phyloP scores from a whole-genome alignment of 2,888 invertebrate species.

The Conus canariensis region DNA sequence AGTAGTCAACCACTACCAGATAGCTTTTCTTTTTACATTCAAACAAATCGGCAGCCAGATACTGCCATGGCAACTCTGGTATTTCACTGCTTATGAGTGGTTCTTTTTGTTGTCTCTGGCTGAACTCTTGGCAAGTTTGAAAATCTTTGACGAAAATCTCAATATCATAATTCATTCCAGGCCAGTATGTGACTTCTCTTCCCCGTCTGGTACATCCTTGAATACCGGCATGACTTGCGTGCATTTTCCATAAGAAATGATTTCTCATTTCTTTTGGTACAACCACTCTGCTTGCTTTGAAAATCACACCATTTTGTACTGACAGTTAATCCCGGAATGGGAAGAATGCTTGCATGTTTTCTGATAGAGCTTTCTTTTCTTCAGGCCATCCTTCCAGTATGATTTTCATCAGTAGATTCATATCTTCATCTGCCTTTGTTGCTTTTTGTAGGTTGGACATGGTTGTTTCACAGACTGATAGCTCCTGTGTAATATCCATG shows the following conservation, averaged over 20 bases:
- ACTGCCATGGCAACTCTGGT: constrained; percentile 23
- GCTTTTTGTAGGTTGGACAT: neutral
- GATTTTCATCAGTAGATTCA: neutral
- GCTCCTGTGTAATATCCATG: constrained; percentile 16
- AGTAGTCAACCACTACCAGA: constrained; percentile 9
- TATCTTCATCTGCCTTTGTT: constrained; percentile 10
- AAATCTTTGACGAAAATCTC: constrained; percentile 12
- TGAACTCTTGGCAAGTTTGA: constrained; percentile 3
- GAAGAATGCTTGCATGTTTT: neutral
- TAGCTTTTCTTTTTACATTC: neutral
- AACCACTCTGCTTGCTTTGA: neutral
- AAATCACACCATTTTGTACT: constrained; percentile 22
- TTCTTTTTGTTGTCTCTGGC: neutral
- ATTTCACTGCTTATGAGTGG: constrained; percentile 1
- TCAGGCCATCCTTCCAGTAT: constrained; percentile 10
- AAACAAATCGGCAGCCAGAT: constrained; percentile 23
- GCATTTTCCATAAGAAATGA: neutral
- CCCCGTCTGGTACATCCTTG: neutral
- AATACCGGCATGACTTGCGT: constrained; percentile 17
- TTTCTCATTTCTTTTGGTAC: neutral
- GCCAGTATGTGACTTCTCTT: constrained; percentile 21
- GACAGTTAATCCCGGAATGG: constrained; percentile 4
- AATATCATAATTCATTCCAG: neutral
- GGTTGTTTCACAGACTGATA: neutral
- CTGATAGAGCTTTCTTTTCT: neutral